Evolutionary conservation across 2,888 invertebrate species (phyloP), one percentile per base, ranked within the genome.

Genomic region (Hypena proboscidalis): DNA sequence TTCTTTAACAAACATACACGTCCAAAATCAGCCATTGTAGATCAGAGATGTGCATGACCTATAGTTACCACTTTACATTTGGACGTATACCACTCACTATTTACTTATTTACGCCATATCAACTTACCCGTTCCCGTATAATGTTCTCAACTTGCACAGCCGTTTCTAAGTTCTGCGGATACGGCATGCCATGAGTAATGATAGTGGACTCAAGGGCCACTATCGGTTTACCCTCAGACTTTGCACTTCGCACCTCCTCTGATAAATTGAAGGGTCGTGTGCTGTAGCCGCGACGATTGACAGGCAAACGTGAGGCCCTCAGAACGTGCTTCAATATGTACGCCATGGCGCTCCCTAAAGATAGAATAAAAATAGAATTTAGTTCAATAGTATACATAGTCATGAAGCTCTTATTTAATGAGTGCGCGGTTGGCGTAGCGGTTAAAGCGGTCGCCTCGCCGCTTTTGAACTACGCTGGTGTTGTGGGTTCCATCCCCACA

Each of bases 181-280:
- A 96, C 0, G 99, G 98, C 97, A 99, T 97, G 25, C 99, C 99
- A 87, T 99, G 99, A 0, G 99, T 99, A 48, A 99, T 97, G 52
- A 99, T 98, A 0, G 99, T 98, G 4, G 98, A 98, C 91, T 99
- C 99, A 59, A 99, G 89, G 1, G 99, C 98, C 9, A 99, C 98
- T 46, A 99, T 92, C 4, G 98, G 96, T 56, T 92, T 86, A 15
- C 90, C 85, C 30, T 89, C 82, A 36, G 85, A 80, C 58, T 96
- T 82, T 4, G 97, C 97, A 36, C 87, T 74, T 38, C 75, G 76
- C 34, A 98, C 95, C 73, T 95, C 94, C 19, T 93, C 92, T 38
- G 92, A 92, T 46, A 92, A 84, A 45, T 90, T 81, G 39, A 85
- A 64, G 13, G 77, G 71, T 43, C 44, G 52, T 34, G 63, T 50